A percentile compares a stretch with the other conserved stretches of the same genome.
phyloP scores from a whole-genome alignment of 2,113 vertebrate species.

The Opisthocomus hoazin region DNA sequence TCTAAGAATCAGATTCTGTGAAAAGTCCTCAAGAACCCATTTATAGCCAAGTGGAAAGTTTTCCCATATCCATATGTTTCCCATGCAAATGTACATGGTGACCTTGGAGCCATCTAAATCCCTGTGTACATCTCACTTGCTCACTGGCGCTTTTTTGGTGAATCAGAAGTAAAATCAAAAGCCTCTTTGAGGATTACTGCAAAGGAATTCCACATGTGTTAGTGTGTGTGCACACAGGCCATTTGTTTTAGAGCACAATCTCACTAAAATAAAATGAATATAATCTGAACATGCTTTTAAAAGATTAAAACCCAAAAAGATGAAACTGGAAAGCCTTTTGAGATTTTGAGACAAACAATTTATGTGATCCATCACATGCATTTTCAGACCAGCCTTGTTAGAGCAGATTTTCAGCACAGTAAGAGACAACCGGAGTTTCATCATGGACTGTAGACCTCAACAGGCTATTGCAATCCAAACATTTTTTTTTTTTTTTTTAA shows the following conservation, averaged over 20 bases:
- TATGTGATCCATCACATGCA: conserved; percentile 59
- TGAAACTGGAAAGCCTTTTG: conserved; percentile 71
- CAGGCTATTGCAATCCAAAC: not conserved
- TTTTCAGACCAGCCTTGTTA: conserved; percentile 49
- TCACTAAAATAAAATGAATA: conserved; percentile 69
- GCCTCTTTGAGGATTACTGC: conserved; percentile 80
- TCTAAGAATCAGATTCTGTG: conserved; percentile 3
- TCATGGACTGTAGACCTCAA: not conserved
- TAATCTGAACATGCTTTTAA: conserved; percentile 81
- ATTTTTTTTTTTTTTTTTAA: no score
- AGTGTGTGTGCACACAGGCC: conserved; percentile 66
- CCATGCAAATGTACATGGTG: conserved; percentile 68
- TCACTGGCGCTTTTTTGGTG: conserved; percentile 56
- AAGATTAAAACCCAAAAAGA: conserved; percentile 76
- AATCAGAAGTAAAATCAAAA: conserved; percentile 79
- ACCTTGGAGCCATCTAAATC: conserved; percentile 77
- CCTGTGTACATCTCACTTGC: conserved; percentile 71
- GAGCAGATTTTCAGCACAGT: not conserved
- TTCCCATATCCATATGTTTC: conserved; percentile 73
- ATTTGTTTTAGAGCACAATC: conserved; percentile 70
- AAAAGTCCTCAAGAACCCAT: conserved; percentile 54
- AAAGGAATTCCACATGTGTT: conserved; percentile 82
- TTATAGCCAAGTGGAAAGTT: conserved; percentile 31
- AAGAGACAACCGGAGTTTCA: conserved; percentile 36
- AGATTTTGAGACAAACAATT: conserved; percentile 72